These are phyloP conservation scores for Cephalopholis sonnerati DNA, from an alignment of 2,113 vertebrate species.

Conservation along the genomic window DNA sequence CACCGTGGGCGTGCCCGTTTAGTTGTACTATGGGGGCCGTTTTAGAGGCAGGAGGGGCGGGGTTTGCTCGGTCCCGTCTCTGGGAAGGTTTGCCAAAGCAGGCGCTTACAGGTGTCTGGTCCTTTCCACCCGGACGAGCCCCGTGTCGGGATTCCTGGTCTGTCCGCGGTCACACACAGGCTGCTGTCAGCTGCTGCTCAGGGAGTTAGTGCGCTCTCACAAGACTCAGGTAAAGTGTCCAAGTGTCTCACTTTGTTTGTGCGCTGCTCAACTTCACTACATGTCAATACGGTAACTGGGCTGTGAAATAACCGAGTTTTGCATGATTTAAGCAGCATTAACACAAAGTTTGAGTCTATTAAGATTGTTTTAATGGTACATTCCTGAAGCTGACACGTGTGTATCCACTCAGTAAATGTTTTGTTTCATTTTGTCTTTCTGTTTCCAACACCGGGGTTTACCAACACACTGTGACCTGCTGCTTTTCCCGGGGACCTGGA, in stretches of 20 bases:
- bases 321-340: background rate
- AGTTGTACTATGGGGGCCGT: background rate
- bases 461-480: conserved; percentile 44
- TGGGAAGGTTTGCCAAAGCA: conserved; percentile 28
- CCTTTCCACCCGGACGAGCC: conserved; percentile 49
- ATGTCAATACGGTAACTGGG: too few species aligned
- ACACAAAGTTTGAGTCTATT: background rate
- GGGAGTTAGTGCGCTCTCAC: background rate
- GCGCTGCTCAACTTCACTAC: background rate
- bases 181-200: background rate
- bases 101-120: conserved; percentile 71
- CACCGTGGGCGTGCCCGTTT: conserved; percentile 50
- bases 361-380: background rate
- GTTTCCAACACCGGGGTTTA: conserved; percentile 21
- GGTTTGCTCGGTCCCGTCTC: conserved; percentile 35
- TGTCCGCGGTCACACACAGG: conserved; percentile 10
- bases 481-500: conserved; percentile 22
- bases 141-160: conserved; percentile 12
- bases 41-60: conserved; percentile 54
- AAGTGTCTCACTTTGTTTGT: background rate
- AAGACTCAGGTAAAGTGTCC: conserved; percentile 63
- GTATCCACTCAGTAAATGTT: background rate
- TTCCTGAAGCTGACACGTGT: background rate
- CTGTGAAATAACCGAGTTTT: background rate
- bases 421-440: conserved; percentile 48